Conservation (phyloP, 2,888 invertebrate genomes). For the Pollenia labialis region DNA sequence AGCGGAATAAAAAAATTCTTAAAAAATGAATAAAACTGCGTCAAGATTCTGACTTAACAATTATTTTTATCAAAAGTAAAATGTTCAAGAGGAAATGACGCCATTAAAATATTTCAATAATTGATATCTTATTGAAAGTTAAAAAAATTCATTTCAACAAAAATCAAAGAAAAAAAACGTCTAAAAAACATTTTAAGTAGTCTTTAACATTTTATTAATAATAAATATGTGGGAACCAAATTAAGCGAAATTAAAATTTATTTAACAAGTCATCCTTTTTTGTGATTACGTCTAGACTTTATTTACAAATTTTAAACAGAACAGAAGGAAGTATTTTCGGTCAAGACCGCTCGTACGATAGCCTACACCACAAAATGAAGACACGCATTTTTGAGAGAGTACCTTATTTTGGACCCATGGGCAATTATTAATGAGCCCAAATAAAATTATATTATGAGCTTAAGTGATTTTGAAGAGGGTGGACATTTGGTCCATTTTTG, state of each 20-base stretch:
- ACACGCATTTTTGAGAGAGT: no score
- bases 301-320: no score
- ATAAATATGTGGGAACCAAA: conserved; percentile 11
- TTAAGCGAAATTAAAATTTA: background rate
- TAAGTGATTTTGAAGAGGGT: no score
- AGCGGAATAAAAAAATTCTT: background rate
- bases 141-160: background rate
- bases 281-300: background rate
- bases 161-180: background rate
- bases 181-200: conserved; percentile 8
- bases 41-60: background rate
- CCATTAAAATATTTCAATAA: conserved; percentile 24
- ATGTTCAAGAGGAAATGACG: conserved; percentile 18
- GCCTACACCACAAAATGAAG: no score
- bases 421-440: no score
- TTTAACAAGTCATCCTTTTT: conserved; percentile 15
- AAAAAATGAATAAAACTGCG: background rate
- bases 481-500: no score
- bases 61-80: background rate
- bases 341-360: no score
- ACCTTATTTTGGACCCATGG: no score
- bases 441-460: no score
- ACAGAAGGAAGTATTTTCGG: no score
- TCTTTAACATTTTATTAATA: background rate
- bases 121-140: conserved; percentile 13